These are phyloP conservation scores for Aspidiotus rigidus DNA, from an alignment of 2,888 invertebrate species.

Conservation along the genomic window DNA sequence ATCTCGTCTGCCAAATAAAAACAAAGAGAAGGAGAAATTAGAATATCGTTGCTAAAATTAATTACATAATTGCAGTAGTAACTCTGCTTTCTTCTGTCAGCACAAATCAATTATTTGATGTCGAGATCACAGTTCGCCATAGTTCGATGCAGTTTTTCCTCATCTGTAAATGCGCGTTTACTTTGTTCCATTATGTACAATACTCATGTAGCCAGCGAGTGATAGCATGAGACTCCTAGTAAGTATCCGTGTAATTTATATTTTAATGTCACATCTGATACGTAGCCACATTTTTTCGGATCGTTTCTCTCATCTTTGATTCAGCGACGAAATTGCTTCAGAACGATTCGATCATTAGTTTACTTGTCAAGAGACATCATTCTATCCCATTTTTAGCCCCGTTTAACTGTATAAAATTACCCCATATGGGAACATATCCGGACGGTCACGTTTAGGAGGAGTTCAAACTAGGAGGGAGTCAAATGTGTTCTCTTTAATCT, in stretches of 20 bases:
- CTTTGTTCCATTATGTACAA: slow-evolving; percentile 1
- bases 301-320: too few relatives aligned
- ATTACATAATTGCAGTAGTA: slow-evolving; percentile 10
- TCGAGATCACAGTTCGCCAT: background rate
- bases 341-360: too few relatives aligned
- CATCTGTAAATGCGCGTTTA: background rate
- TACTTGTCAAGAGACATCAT: too few relatives aligned
- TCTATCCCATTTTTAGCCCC: too few relatives aligned
- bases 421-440: too few relatives aligned
- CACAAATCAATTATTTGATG: background rate
- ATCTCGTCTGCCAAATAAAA: background rate
- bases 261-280: too few relatives aligned
- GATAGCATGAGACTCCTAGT: slow-evolving; percentile 21
- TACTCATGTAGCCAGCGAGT: background rate
- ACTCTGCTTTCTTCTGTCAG: slow-evolving; percentile 9
- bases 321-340: too few relatives aligned
- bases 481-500: too few relatives aligned
- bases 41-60: slow-evolving; percentile 5
- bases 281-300: too few relatives aligned
- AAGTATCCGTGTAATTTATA: slow-evolving; percentile 4
- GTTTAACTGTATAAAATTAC: too few relatives aligned
- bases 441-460: too few relatives aligned
- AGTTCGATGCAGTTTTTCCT: background rate
- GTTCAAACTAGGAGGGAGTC: too few relatives aligned
- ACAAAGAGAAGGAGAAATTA: slow-evolving; percentile 16